Conservation (phyloP, 64 coral and sea anemone genomes). For the Montipora capricornis region DNA sequence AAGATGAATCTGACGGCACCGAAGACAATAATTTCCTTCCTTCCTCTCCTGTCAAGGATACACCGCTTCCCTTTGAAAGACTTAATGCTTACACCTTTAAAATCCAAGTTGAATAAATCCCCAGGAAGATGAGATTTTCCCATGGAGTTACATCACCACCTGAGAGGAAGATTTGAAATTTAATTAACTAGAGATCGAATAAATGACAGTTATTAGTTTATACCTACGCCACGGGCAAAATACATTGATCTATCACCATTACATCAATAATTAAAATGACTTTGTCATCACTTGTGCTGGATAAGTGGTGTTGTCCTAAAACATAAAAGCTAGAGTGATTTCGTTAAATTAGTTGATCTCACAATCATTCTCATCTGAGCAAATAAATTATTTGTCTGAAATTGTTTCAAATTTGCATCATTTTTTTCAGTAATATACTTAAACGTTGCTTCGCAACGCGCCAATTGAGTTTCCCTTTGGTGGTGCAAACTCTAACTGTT, state of each 20-base stretch:
- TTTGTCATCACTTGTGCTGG: neutral
- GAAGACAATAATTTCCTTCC: neutral
- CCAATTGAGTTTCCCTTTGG: neutral
- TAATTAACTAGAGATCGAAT: constrained; percentile 35
- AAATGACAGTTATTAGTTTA: constrained; percentile 15
- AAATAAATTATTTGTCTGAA: constrained; percentile 6
- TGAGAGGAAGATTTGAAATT: constrained; percentile 6
- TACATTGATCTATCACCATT: constrained; percentile 11
- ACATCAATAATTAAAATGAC: constrained; percentile 27
- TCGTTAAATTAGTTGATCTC: neutral
- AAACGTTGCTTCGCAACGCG: neutral
- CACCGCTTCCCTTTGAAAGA: neutral
- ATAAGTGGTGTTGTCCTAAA: neutral
- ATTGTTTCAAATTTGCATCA: neutral
- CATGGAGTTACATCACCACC: neutral
- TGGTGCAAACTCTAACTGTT: no score
- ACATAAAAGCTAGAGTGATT: neutral
- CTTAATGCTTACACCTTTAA: neutral
- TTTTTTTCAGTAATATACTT: neutral
- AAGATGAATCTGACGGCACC: neutral
- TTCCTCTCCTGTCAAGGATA: neutral
- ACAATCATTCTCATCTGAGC: neutral
- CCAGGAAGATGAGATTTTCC: neutral
- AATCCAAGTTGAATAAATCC: neutral
- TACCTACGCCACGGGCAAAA: constrained; percentile 7